Conservation (phyloP, 2,888 invertebrate species). For the Ctena decussata region DNA sequence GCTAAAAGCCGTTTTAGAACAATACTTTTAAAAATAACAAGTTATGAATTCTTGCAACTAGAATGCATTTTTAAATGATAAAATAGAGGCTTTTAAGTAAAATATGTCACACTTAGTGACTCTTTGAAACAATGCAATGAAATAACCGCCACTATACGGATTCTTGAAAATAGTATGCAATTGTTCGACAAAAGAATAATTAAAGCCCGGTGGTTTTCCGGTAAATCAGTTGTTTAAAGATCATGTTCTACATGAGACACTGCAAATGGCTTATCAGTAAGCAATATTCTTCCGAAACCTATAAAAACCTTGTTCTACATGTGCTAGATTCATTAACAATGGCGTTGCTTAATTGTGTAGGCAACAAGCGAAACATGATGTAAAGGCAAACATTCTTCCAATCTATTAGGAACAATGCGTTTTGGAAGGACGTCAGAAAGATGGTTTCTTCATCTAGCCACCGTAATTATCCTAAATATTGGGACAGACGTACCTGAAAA, state of each 20-base stretch:
- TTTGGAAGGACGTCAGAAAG: background rate
- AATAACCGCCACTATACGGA: too few species aligned
- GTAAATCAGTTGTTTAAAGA: background rate
- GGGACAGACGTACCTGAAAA: too few species aligned
- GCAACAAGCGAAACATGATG: slow-evolving; percentile 8
- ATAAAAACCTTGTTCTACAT: background rate
- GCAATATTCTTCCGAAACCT: background rate
- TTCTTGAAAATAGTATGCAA: too few species aligned
- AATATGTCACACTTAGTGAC: too few species aligned
- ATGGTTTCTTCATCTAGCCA: background rate
- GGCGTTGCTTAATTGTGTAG: background rate
- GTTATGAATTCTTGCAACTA: too few species aligned
- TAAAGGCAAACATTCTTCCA: background rate
- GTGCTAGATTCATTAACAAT: background rate
- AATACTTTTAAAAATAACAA: too few species aligned
- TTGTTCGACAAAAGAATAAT: too few species aligned
- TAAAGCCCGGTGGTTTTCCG: background rate
- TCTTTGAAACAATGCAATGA: too few species aligned
- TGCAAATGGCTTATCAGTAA: background rate
- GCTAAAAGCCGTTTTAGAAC: too few species aligned
- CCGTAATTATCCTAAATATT: too few species aligned
- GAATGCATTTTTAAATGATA: too few species aligned
- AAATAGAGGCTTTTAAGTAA: too few species aligned
- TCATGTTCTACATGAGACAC: background rate
- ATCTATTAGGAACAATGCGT: background rate